phyloP scores from a whole-genome alignment of 2,797 vertebrate species.

The Lithobates pipiens region DNA sequence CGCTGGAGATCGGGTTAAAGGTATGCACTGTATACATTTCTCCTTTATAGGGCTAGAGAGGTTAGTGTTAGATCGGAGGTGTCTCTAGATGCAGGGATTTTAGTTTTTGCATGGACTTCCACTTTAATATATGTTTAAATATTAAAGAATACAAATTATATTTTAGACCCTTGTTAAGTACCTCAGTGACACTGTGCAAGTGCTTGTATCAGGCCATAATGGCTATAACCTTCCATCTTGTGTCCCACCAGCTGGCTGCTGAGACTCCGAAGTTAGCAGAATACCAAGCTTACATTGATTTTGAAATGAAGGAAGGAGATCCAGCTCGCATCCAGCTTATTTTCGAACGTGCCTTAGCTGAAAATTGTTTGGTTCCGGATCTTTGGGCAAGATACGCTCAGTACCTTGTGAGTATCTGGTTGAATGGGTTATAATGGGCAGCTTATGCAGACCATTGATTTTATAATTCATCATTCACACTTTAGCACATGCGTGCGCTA shows the following conservation, averaged over 20 bases:
- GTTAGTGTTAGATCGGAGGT: no score
- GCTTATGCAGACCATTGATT: not conserved
- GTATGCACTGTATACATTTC: no score
- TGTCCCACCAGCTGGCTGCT: slow-evolving; percentile 82
- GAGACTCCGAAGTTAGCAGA: slow-evolving; percentile 91
- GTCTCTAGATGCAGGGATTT: no score
- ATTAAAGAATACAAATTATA: not conserved
- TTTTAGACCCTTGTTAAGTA: not conserved
- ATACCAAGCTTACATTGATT: slow-evolving; percentile 93
- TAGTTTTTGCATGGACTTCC: no score
- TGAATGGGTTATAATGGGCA: not conserved
- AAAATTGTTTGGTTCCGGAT: slow-evolving; percentile 97
- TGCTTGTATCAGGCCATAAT: not conserved
- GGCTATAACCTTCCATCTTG: slow-evolving; percentile 26
- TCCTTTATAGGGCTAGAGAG: no score
- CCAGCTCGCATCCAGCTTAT: slow-evolving; percentile 91
- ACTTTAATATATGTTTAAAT: no score
- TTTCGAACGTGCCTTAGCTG: slow-evolving; percentile 91
- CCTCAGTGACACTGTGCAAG: not conserved
- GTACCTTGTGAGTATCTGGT: slow-evolving; percentile 87
- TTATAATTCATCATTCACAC: no score
- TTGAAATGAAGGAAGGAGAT: slow-evolving; percentile 90
- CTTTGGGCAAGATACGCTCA: slow-evolving; percentile 92
- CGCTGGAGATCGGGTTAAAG: no score
- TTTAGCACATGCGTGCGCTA: no score